These are phyloP conservation scores for Teleopsis dalmanni DNA, from an alignment of 1,140 invertebrate species.

Conservation along the genomic window DNA sequence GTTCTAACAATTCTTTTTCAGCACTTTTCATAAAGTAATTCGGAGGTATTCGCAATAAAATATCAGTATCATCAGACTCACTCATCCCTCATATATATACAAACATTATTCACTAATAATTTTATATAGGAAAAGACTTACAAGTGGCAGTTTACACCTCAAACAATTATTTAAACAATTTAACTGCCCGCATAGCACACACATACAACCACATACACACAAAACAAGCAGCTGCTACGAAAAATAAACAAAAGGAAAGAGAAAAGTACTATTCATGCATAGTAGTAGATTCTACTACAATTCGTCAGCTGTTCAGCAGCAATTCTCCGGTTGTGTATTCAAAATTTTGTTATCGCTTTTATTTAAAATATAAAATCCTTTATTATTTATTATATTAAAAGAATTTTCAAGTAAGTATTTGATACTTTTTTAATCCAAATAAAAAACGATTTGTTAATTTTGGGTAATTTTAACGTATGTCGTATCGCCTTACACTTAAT, in stretches of 20 bases:
- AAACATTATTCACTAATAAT: not conserved
- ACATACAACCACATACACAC: not conserved
- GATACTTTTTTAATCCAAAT: too few relatives aligned
- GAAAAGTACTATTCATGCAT: too few relatives aligned
- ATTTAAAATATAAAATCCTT: too few relatives aligned
- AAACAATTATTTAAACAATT: not conserved
- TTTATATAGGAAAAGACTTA: not conserved
- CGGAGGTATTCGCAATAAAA: slow-evolving; percentile 66
- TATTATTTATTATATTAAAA: too few relatives aligned
- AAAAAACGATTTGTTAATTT: too few relatives aligned
- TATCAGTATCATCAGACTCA: slow-evolving; percentile 75
- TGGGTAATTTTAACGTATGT: too few relatives aligned
- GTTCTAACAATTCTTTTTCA: slow-evolving; percentile 6
- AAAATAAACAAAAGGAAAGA: not conserved
- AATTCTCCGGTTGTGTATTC: too few relatives aligned
- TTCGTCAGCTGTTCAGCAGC: too few relatives aligned
- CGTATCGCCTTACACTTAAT: too few relatives aligned
- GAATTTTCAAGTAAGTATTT: too few relatives aligned
- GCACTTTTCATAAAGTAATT: slow-evolving; percentile 53
- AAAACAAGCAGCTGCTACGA: not conserved
- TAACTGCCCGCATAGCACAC: not conserved
- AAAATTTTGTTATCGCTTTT: too few relatives aligned
- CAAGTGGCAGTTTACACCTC: not conserved
- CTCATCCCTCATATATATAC: slow-evolving; percentile 54
- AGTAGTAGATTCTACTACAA: too few relatives aligned